Conservation (phyloP, 2,113 vertebrate genomes). For the Mormyrus iriodes region DNA sequence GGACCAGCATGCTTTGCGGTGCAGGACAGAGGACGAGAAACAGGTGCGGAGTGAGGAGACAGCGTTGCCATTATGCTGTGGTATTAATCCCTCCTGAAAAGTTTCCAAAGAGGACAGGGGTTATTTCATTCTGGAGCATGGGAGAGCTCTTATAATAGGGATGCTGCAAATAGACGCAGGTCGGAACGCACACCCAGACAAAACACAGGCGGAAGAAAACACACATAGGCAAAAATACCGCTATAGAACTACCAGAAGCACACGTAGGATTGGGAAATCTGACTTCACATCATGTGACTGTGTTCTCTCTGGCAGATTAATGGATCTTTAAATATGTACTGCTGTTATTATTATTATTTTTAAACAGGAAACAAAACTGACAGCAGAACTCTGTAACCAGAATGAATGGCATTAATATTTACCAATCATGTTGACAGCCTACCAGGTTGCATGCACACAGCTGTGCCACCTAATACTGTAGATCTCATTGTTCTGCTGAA, state of each 20-base stretch:
- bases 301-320: not conserved
- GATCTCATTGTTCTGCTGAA: not conserved
- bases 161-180: not conserved
- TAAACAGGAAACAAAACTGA: not conserved
- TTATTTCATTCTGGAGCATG: not conserved
- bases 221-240: not conserved
- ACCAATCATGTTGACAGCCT: not conserved
- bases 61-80: not conserved
- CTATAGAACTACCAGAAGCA: too few relatives aligned
- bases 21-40: conserved; percentile 2
- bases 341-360: not conserved
- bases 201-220: not conserved
- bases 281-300: not conserved
- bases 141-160: not conserved
- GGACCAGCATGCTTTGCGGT: conserved; percentile 10
- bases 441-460: not conserved
- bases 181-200: not conserved
- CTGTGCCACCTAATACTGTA: not conserved
- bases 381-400: not conserved
- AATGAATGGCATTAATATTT: conserved; percentile 1
- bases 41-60: conserved; percentile 7
- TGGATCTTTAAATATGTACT: not conserved
- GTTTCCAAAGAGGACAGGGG: conserved; percentile 5
- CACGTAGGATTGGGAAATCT: not conserved
- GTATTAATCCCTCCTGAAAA: conserved; percentile 5